Evolutionary conservation across 1,140 invertebrate species (phyloP).

Genomic region (Orchestia grillus): DNA sequence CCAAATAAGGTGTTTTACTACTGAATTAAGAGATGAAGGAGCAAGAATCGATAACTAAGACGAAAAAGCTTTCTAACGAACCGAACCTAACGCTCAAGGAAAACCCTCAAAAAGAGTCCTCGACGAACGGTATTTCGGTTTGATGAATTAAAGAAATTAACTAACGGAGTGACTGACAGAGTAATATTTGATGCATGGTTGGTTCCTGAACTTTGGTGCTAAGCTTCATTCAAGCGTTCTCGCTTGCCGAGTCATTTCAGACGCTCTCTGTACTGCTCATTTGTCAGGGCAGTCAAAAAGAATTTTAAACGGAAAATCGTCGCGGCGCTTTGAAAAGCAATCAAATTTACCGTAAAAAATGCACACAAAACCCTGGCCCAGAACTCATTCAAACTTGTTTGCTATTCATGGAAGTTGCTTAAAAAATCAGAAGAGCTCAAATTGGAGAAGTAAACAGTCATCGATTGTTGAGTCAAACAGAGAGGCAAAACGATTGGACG

Average conservation of each 20-base stretch:
- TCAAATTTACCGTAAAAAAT: background rate
- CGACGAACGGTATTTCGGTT: background rate
- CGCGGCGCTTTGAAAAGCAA: background rate
- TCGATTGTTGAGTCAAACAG: background rate
- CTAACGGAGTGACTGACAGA: background rate
- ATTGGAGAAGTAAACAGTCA: slow-evolving; percentile 1
- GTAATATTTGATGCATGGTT: background rate
- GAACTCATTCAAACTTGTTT: slow-evolving; percentile 42
- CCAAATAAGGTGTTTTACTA: background rate
- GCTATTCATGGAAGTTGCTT: slow-evolving; percentile 14
- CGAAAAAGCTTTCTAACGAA: background rate
- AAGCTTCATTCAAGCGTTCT: background rate
- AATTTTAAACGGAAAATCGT: background rate
- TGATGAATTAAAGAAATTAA: background rate
- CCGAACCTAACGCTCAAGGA: background rate
- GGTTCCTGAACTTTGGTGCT: background rate
- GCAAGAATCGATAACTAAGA: background rate
- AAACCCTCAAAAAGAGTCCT: background rate
- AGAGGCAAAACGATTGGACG: background rate
- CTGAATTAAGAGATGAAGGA: background rate
- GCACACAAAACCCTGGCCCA: background rate
- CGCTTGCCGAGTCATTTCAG: background rate
- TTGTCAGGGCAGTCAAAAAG: background rate
- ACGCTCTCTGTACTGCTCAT: background rate
- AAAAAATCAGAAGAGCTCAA: background rate